Percentiles rank a stretch among this genome's conserved stretches.
Evolutionary conservation across 2,797 vertebrate genomes (phyloP).

Genomic region (Cercopithecus mitis): DNA sequence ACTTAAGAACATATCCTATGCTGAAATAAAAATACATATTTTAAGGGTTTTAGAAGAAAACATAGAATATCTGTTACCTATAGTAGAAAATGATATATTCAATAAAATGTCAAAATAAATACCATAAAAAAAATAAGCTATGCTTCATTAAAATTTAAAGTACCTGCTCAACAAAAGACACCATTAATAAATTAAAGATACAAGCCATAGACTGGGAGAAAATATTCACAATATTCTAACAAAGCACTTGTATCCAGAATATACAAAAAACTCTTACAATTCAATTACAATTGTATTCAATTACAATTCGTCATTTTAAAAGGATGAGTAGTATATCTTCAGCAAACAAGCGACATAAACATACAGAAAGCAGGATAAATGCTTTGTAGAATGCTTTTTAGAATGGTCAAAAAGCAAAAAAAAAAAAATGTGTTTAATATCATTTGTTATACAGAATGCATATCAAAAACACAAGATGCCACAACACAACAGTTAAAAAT

Average conservation of each 20-base stretch:
- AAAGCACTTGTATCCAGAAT: neutral
- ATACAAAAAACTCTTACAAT: neutral
- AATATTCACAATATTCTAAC: neutral
- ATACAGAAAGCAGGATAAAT: neutral
- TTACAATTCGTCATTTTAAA: no score
- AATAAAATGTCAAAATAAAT: constrained; percentile 6
- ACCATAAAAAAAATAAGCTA: neutral
- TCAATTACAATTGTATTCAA: no score
- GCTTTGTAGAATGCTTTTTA: neutral
- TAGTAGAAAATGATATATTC: neutral
- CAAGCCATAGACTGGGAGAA: neutral
- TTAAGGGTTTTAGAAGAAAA: neutral
- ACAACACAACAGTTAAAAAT: neutral
- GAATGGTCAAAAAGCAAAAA: neutral
- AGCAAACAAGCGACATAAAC: neutral
- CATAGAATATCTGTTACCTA: neutral
- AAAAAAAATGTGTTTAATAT: neutral
- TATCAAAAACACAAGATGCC: neutral
- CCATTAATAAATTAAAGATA: neutral
- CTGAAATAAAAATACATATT: constrained; percentile 1
- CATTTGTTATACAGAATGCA: neutral
- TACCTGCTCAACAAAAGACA: neutral
- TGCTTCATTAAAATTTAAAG: neutral
- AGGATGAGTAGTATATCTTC: no score
- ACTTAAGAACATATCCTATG: neutral